Conservation (phyloP, 1,140 invertebrate species). For the Subanguina moxae region DNA sequence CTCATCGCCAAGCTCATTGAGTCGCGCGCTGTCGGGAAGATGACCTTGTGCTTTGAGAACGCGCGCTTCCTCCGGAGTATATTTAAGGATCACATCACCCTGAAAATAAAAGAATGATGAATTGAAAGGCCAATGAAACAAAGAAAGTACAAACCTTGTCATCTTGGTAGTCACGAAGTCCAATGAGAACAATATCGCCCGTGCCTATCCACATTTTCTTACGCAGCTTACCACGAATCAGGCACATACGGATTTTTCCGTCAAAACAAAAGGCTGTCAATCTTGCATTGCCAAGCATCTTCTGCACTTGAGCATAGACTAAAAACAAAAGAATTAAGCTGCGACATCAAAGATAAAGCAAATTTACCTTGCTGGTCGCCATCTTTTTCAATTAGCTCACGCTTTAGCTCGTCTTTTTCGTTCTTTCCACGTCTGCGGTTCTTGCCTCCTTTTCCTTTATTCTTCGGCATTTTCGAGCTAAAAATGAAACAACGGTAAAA, state of each 20-base stretch:
- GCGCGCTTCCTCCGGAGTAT: conserved; percentile 94
- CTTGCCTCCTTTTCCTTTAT: conserved; percentile 93
- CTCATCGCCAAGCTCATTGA: conserved; percentile 50
- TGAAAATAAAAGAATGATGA: conserved; percentile 12
- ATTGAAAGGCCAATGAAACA: not conserved
- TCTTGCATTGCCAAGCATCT: conserved; percentile 98
- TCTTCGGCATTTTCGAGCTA: conserved; percentile 40
- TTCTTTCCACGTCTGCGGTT: conserved; percentile 97
- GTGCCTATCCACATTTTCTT: conserved; percentile 99
- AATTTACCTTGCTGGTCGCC: conserved; percentile 77
- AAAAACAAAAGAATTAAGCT: conserved; percentile 22
- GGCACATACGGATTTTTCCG: conserved; percentile 92
- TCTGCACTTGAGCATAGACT: conserved; percentile 98
- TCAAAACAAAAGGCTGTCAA: conserved; percentile 98
- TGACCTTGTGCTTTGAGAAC: conserved; percentile 98
- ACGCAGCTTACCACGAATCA: conserved; percentile 89
- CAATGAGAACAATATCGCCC: conserved; percentile 92
- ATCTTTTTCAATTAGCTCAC: conserved; percentile 96
- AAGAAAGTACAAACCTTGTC: conserved; percentile 68
- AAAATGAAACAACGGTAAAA: too few species aligned
- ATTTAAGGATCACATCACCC: conserved; percentile 97
- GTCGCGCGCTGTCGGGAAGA: conserved; percentile 77
- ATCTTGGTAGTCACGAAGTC: conserved; percentile 92
- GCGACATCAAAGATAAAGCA: not conserved
- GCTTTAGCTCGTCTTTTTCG: conserved; percentile 96